These are phyloP conservation scores for Drosophila teissieri DNA, from an alignment of 1,140 invertebrate species.

Conservation along the genomic window DNA sequence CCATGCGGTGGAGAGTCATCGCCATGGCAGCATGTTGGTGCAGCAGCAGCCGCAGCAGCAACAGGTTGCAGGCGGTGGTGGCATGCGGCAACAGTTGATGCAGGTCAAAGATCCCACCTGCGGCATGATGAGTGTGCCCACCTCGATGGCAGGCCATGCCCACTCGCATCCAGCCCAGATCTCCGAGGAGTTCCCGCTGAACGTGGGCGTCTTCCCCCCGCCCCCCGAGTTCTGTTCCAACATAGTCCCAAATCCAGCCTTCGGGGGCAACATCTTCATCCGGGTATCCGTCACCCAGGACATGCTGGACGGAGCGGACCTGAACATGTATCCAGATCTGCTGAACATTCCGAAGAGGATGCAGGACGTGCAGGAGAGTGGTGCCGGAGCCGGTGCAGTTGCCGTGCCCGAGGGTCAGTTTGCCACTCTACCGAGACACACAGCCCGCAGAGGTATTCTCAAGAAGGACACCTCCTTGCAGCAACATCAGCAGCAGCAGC, in stretches of 20 bases:
- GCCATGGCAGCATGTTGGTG: conserved; percentile 52
- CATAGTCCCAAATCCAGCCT: conserved; percentile 85
- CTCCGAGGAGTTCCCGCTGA: conserved; percentile 82
- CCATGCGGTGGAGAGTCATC: conserved; percentile 88
- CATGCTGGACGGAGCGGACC: conserved; percentile 85
- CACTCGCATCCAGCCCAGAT: conserved; percentile 62
- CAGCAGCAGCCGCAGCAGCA: conserved; percentile 53
- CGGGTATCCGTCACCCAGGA: conserved; percentile 90
- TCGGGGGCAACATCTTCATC: conserved; percentile 90
- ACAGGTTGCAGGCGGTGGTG: conserved; percentile 13
- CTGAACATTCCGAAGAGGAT: conserved; percentile 88
- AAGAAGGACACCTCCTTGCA: conserved; percentile 78
- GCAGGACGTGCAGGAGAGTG: conserved; percentile 83
- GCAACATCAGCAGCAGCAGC: conserved; percentile 47
- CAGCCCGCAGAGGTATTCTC: conserved; percentile 73
- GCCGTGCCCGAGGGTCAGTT: conserved; percentile 82
- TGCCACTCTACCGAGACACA: conserved; percentile 87
- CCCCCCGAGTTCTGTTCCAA: conserved; percentile 88
- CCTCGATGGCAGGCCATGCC: conserved; percentile 71
- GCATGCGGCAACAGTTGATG: conserved; percentile 70
- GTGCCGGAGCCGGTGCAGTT: conserved; percentile 69
- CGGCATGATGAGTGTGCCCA: conserved; percentile 78
- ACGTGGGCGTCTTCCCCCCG: conserved; percentile 87
- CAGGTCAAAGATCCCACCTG: conserved; percentile 78
- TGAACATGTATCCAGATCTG: conserved; percentile 91